Base-by-base conservation (phyloP, 2,888 invertebrate genomes). In the Hymenopus coronatus region DNA sequence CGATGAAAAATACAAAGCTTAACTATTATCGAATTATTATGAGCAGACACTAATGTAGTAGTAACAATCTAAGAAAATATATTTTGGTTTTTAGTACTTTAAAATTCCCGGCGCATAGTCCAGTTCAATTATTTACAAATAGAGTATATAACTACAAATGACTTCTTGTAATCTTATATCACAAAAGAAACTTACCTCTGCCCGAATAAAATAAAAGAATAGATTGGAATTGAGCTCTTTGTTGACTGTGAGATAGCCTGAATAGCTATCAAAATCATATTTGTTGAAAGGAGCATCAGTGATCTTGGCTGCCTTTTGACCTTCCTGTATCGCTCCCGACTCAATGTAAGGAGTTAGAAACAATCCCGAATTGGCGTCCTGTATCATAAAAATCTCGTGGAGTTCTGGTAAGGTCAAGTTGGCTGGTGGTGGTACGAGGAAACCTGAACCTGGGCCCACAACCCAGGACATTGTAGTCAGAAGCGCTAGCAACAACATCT, bases 301-400 rank as follows among this genome's bases (percentile, higher is more conserved):
- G 0, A 94, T 94, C 82, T 91, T 92, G 0, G 94, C 94, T 0
- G 94, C 93, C 82, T 93, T 92, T 89, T 94, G 93, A 0, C 94
- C 95, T 91, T 94, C 94, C 20, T 94, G 93, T 30, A 95, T 91
- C 90, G 94, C 93, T 15, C 94, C 94, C 33, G 93, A 92, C 90
- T 95, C 94, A 27, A 96, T 94, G 87, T 93, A 93, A 0, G 95
- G 94, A 0, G 95, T 94, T 14, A 96, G 93, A 27, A 95, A 94
- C 1, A 96, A 92, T 0, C 95, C 95, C 1, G 94, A 92, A 0
- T 95, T 95, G 83, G 90, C 91, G 4, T 88, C 90, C 28, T 46
- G 54, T 28, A 88, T 84, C 2, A 88, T 88, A 27, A 82, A 25
- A 20, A 40, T 9, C 28, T 33, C 20, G 1, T n/a, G 33, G 7